Evolutionary conservation across 1,140 invertebrate genomes (phyloP).

Genomic region (Scaptomyza hsui): DNA sequence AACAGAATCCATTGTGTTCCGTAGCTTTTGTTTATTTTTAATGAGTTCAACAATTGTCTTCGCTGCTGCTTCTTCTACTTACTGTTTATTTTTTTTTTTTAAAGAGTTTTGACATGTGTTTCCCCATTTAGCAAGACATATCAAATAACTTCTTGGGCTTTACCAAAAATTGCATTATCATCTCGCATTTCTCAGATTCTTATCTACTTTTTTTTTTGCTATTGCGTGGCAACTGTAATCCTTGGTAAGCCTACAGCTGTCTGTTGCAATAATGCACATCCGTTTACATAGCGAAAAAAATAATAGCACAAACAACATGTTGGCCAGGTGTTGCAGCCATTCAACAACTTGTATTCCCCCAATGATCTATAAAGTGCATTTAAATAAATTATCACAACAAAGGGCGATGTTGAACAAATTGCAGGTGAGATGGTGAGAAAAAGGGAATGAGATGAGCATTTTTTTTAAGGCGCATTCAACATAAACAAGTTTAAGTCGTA

Average conservation of each 20-base stretch:
- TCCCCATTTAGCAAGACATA: slow-evolving; percentile 8
- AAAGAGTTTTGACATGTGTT: slow-evolving; percentile 72
- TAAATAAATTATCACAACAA: slow-evolving; percentile 73
- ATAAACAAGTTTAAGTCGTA: slow-evolving; percentile 37
- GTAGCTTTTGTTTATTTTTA: slow-evolving; percentile 64
- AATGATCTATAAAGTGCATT: slow-evolving; percentile 69
- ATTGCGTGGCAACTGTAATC: slow-evolving; percentile 1
- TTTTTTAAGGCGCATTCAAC: slow-evolving; percentile 33
- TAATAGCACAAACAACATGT: slow-evolving; percentile 39
- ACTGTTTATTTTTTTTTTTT: slow-evolving; percentile 48
- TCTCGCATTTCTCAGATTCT: neutral
- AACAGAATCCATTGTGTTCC: slow-evolving; percentile 32
- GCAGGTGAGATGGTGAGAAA: slow-evolving; percentile 7
- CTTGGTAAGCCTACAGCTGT: slow-evolving; percentile 23
- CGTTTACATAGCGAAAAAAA: slow-evolving; percentile 54
- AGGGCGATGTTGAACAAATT: slow-evolving; percentile 13
- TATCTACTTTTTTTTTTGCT: slow-evolving; percentile 27
- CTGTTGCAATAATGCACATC: slow-evolving; percentile 50
- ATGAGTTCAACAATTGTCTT: slow-evolving; percentile 64
- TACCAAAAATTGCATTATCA: neutral
- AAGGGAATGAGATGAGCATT: slow-evolving; percentile 37
- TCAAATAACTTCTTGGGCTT: slow-evolving; percentile 21
- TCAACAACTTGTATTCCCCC: neutral
- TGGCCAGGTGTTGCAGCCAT: slow-evolving; percentile 53
- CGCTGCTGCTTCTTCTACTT: neutral